A percentile compares a stretch with the other conserved stretches of the same genome.
Evolutionary conservation across 2,797 vertebrate genomes (phyloP).

Genomic region (Corythornis leucogaster): DNA sequence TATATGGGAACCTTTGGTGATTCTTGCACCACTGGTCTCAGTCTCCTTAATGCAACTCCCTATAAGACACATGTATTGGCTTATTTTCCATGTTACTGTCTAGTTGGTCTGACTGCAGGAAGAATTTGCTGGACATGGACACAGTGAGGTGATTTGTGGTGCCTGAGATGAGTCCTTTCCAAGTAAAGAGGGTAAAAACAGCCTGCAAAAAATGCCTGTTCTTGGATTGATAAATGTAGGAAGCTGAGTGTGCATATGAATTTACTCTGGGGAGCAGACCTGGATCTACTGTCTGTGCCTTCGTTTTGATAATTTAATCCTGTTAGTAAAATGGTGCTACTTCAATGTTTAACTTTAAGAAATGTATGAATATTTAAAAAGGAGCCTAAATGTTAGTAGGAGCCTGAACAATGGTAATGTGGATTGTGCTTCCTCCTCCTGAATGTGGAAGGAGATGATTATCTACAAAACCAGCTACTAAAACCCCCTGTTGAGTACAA

Average conservation of each 20-base stretch:
- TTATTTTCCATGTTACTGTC: not conserved
- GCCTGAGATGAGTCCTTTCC: not conserved
- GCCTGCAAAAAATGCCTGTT: not conserved
- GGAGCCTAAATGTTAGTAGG: too few relatives aligned
- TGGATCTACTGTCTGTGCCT: not conserved
- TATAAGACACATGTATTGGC: fast-evolving
- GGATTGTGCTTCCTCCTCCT: not conserved
- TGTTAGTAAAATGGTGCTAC: not conserved
- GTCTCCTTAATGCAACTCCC: not conserved
- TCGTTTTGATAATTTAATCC: not conserved
- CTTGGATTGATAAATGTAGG: not conserved
- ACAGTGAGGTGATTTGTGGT: not conserved
- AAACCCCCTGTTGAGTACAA: not conserved
- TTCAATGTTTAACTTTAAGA: not conserved
- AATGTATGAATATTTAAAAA: not conserved
- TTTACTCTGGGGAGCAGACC: not conserved
- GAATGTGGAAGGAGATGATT: not conserved
- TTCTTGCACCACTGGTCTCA: not conserved
- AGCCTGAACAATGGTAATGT: not conserved
- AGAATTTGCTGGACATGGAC: not conserved
- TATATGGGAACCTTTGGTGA: not conserved
- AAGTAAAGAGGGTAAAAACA: not conserved
- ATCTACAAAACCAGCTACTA: not conserved
- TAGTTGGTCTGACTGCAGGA: not conserved
- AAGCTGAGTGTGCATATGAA: not conserved